Evolutionary conservation across 2,797 vertebrate species (phyloP).

Genomic region (Sebastes steindachneri): DNA sequence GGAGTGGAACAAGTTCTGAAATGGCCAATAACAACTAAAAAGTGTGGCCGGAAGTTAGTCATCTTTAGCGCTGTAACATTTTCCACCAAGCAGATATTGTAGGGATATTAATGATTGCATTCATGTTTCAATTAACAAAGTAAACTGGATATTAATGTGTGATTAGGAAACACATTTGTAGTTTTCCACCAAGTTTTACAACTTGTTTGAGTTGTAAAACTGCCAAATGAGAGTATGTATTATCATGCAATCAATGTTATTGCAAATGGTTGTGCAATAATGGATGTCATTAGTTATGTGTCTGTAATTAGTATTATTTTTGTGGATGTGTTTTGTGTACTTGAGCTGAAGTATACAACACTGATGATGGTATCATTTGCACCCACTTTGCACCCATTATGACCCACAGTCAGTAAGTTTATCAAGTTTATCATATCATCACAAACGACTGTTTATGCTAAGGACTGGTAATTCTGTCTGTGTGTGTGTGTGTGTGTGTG

Average conservation of each 20-base stretch:
- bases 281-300: constrained; percentile 4
- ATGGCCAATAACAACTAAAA: neutral
- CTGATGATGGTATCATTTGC: neutral
- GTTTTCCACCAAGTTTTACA: neutral
- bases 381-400: neutral
- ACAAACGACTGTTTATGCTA: constrained; percentile 36
- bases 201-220: neutral
- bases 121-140: neutral
- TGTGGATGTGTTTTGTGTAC: neutral
- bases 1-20: constrained; percentile 1
- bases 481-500: constrained; percentile 13
- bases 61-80: neutral
- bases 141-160: neutral
- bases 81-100: constrained; percentile 1
- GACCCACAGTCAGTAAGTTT: neutral
- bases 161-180: neutral
- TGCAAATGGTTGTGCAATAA: constrained; percentile 2
- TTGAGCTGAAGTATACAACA: neutral
- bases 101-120: neutral
- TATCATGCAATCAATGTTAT: neutral
- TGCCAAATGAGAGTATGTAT: neutral
- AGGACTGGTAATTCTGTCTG: constrained; percentile 13
- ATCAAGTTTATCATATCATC: constrained; percentile 23
- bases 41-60: neutral
- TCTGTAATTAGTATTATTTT: neutral